Conservation (phyloP, 2,113 vertebrate species). For the Nannospalax galili region DNA sequence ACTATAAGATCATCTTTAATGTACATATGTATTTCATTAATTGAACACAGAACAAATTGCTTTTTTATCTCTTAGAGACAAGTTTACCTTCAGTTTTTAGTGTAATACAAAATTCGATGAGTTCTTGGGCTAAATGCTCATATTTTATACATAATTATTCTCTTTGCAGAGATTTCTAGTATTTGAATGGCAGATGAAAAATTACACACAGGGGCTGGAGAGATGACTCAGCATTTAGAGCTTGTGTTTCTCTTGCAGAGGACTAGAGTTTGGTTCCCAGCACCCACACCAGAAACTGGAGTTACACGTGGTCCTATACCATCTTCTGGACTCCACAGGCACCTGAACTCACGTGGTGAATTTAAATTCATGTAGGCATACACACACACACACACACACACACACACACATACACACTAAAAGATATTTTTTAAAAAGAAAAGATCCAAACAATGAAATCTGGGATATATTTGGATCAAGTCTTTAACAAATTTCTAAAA, state of each 20-base stretch:
- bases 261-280: neutral
- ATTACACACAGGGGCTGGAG: neutral
- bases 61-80: neutral
- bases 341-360: neutral
- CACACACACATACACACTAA: neutral
- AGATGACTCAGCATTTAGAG: neutral
- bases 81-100: neutral
- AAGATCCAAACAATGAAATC: rapidly evolving
- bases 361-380: neutral
- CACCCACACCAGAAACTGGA: neutral
- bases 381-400: neutral
- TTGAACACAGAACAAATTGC: rapidly evolving
- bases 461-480: rapidly evolving
- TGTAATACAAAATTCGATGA: neutral
- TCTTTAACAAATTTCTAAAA: rapidly evolving
- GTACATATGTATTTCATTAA: rapidly evolving
- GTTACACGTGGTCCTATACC: neutral
- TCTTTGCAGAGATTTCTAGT: neutral
- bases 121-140: neutral
- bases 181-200: neutral
- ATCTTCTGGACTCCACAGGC: neutral
- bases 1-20: neutral
- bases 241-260: neutral
- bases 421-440: neutral
- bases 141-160: rapidly evolving